These are phyloP conservation scores for Lissonota sp. DNA, from an alignment of 2,888 invertebrate genomes.

Conservation along the genomic window DNA sequence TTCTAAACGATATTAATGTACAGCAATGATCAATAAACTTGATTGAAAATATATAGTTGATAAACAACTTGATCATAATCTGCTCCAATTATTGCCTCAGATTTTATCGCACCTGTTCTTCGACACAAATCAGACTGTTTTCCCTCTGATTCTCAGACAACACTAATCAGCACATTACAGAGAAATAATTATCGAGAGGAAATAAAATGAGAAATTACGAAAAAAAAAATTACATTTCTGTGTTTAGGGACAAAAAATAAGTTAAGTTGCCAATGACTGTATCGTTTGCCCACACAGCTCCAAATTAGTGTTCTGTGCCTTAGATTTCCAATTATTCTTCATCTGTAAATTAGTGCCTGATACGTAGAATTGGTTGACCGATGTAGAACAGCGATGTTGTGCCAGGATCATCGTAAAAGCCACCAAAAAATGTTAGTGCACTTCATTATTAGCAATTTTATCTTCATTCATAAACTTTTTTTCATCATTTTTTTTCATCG, in stretches of 20 bases:
- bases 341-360: conserved; percentile 26
- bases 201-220: too few species aligned
- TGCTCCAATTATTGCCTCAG: too few species aligned
- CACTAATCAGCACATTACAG: neutral
- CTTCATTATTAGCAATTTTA: neutral
- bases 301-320: conserved; percentile 13
- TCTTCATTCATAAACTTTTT: too few species aligned
- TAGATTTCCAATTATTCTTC: neutral
- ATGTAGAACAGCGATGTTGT: neutral
- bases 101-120: too few species aligned
- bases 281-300: neutral
- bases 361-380: conserved; percentile 3
- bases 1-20: too few species aligned
- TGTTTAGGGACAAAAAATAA: neutral
- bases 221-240: too few species aligned
- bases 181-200: neutral
- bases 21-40: too few species aligned
- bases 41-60: too few species aligned
- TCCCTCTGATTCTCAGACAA: neutral
- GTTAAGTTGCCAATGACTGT: conserved; percentile 18
- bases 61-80: too few species aligned
- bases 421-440: neutral
- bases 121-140: neutral
- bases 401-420: neutral
- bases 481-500: neutral